phyloP scores from a whole-genome alignment of 2,888 invertebrate species.

The Silvanus unidentatus region DNA sequence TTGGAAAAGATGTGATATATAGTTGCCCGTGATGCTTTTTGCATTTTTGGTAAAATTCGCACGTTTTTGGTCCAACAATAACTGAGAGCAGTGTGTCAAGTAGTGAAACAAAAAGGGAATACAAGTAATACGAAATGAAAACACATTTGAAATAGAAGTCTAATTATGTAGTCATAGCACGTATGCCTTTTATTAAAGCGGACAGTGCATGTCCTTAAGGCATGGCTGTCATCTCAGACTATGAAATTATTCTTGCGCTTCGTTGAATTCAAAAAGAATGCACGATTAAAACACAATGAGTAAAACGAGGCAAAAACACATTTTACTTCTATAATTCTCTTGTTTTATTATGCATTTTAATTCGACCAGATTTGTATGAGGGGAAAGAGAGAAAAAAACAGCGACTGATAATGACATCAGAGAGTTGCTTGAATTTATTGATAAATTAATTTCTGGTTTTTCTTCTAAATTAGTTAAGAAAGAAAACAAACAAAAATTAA shows the following conservation, averaged over 20 bases:
- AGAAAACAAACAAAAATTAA: background rate
- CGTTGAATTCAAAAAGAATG: slow-evolving; percentile 31
- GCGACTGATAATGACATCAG: too few species aligned
- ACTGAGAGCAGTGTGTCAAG: slow-evolving; percentile 7
- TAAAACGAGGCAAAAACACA: slow-evolving; percentile 33
- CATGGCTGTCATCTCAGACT: slow-evolving; percentile 34
- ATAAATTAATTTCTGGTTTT: background rate
- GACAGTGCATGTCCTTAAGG: slow-evolving; percentile 33
- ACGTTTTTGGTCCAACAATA: background rate
- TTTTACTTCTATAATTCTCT: slow-evolving; percentile 27
- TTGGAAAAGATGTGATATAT: too few species aligned
- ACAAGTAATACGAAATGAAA: slow-evolving; percentile 6
- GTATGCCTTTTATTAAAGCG: slow-evolving; percentile 35
- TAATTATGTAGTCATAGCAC: slow-evolving; percentile 32
- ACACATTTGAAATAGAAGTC: slow-evolving; percentile 18
- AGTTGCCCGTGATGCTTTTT: background rate
- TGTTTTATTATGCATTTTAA: slow-evolving; percentile 24
- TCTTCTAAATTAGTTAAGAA: background rate
- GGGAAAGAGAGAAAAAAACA: background rate
- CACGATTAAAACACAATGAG: slow-evolving; percentile 34
- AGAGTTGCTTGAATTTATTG: too few species aligned
- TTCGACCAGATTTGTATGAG: slow-evolving; percentile 5
- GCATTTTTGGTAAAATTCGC: background rate
- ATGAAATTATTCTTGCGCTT: slow-evolving; percentile 37
- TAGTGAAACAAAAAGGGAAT: slow-evolving; percentile 7